phyloP scores from a whole-genome alignment of 30 jellyfish, hydroid and myxozoan genomes.

The Hydra vulgaris region DNA sequence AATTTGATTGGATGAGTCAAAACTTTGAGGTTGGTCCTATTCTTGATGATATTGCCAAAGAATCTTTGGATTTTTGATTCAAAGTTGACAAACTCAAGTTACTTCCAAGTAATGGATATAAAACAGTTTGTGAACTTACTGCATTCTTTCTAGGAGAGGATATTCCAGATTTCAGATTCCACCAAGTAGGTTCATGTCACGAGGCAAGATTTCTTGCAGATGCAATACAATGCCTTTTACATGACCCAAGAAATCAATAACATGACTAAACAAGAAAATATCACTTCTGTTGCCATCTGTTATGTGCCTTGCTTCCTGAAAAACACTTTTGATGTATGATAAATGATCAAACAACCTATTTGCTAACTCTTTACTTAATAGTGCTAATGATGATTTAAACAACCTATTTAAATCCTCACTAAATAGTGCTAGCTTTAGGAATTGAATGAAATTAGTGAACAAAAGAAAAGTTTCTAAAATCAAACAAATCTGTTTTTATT shows the following conservation, averaged over 20 bases:
- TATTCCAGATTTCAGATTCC: background rate
- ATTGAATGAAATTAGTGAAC: background rate
- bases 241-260: background rate
- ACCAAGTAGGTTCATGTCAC: background rate
- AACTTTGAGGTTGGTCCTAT: background rate
- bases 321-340: background rate
- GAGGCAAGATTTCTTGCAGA: background rate
- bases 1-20: background rate
- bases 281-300: background rate
- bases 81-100: background rate
- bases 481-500: background rate
- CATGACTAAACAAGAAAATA: background rate
- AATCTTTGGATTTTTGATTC: background rate
- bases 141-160: background rate
- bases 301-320: background rate
- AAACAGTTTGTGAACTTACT: background rate
- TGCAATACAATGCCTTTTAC: no score
- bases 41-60: background rate
- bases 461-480: background rate
- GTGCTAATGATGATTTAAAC: background rate
- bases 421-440: background rate
- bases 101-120: background rate
- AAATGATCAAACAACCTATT: background rate
- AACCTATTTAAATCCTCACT: background rate
- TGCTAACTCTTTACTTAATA: no score